Percentiles rank a stretch among this genome's conserved stretches.
Evolutionary conservation across 2,113 vertebrate genomes (phyloP).

Genomic region (Eonycteris spelaea): DNA sequence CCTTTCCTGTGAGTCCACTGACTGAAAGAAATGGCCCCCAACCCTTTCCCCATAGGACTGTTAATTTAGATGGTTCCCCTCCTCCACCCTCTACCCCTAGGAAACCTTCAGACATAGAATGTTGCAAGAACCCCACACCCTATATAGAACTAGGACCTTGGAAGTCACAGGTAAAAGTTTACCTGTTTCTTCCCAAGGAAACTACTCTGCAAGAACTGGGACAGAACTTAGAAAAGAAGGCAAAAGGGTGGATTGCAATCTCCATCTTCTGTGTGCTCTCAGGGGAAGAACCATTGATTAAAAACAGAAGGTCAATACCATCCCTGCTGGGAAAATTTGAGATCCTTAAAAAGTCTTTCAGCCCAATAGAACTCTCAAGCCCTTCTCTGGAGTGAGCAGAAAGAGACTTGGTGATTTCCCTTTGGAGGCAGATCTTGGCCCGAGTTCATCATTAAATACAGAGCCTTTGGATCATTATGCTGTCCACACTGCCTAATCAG

Average conservation of each 20-base stretch:
- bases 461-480: not conserved
- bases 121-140: not conserved
- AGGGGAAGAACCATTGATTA: constrained; percentile 14
- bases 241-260: not conserved
- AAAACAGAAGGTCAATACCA: not conserved
- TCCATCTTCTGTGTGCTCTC: not conserved
- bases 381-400: not conserved
- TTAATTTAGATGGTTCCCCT: not conserved
- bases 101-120: not conserved
- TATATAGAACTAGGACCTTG: not conserved
- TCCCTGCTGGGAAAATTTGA: not conserved
- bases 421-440: not conserved
- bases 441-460: not conserved
- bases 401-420: not conserved
- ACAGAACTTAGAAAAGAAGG: not conserved
- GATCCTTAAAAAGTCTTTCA: constrained; percentile 52
- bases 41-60: not conserved
- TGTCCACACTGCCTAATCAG: not conserved
- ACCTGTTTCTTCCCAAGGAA: not conserved
- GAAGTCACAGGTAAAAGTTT: not conserved
- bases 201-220: not conserved
- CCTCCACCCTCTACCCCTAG: not conserved
- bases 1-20: not conserved
- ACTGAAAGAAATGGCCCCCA: not conserved
- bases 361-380: constrained; percentile 25